Evolutionary conservation across 1,140 invertebrate species (phyloP).

Genomic region (Onthophagus taurus): DNA sequence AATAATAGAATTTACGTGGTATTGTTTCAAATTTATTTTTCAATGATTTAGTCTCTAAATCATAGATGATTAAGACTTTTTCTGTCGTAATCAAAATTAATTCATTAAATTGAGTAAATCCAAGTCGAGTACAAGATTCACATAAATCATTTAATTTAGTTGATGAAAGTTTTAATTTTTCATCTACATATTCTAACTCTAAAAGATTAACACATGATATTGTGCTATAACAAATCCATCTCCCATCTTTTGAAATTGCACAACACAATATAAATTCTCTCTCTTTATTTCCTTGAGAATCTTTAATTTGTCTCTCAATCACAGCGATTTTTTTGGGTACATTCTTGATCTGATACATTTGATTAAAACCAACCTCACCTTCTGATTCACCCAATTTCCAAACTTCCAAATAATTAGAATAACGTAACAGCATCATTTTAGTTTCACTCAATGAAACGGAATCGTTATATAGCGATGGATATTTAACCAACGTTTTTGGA

Average conservation of each 20-base stretch:
- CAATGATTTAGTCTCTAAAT: slow-evolving; percentile 11
- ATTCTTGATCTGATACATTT: slow-evolving; percentile 30
- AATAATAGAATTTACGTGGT: no score
- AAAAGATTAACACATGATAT: background rate
- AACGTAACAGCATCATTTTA: slow-evolving; percentile 57
- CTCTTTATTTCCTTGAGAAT: slow-evolving; percentile 41
- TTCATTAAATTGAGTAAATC: slow-evolving; percentile 24
- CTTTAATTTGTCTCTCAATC: slow-evolving; percentile 34
- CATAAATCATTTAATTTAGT: no score
- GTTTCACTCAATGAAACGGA: slow-evolving; percentile 49
- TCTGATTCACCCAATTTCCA: slow-evolving; percentile 39
- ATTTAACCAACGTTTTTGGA: slow-evolving; percentile 56
- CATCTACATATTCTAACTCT: background rate
- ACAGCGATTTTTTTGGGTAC: slow-evolving; percentile 57
- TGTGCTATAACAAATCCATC: slow-evolving; percentile 66
- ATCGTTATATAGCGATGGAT: slow-evolving; percentile 56
- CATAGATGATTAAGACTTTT: no score
- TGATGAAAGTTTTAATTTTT: background rate
- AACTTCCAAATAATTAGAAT: slow-evolving; percentile 53
- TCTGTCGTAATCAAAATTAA: no score
- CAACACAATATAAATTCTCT: slow-evolving; percentile 55
- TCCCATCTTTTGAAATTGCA: slow-evolving; percentile 56
- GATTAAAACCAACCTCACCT: slow-evolving; percentile 22
- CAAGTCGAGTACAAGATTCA: no score
- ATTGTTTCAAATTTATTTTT: slow-evolving; percentile 1